A percentile compares a stretch with the other conserved stretches of the same genome.
phyloP scores from a whole-genome alignment of 2,797 vertebrate species.

The Euphonia xanthogaster region DNA sequence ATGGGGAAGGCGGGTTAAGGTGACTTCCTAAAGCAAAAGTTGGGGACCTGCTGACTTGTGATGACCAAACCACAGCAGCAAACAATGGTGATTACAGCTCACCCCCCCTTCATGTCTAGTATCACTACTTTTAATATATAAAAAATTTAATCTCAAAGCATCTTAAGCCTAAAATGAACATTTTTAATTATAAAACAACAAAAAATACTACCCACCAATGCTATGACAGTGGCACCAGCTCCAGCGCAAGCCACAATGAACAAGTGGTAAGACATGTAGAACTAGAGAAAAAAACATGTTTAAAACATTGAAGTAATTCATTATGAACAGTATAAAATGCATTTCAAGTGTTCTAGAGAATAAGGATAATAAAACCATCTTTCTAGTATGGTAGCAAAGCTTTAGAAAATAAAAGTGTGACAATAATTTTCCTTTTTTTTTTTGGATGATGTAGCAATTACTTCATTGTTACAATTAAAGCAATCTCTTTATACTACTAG shows the following conservation, averaged over 20 bases:
- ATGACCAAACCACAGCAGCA: not conserved
- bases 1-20: not conserved
- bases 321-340: not conserved
- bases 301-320: not conserved
- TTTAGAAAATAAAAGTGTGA: not conserved
- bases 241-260: slow-evolving; percentile 98
- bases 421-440: not conserved
- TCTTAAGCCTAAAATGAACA: slow-evolving; percentile 5
- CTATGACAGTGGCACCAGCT: slow-evolving; percentile 96
- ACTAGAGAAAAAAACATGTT: slow-evolving; percentile 77
- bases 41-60: not conserved
- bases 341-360: not conserved
- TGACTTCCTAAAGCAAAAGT: not conserved
- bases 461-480: not conserved
- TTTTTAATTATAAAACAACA: not conserved
- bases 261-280: slow-evolving; percentile 98
- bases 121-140: not conserved
- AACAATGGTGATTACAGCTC: not conserved
- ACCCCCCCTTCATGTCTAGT: not conserved
- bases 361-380: not conserved
- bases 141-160: not conserved
- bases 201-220: slow-evolving; percentile 87
- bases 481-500: not conserved
- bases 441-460: not conserved
- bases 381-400: not conserved